A percentile compares a stretch with the other conserved stretches of the same genome.
phyloP scores from a whole-genome alignment of 2,888 invertebrate species.

The Lissonota sp. region DNA sequence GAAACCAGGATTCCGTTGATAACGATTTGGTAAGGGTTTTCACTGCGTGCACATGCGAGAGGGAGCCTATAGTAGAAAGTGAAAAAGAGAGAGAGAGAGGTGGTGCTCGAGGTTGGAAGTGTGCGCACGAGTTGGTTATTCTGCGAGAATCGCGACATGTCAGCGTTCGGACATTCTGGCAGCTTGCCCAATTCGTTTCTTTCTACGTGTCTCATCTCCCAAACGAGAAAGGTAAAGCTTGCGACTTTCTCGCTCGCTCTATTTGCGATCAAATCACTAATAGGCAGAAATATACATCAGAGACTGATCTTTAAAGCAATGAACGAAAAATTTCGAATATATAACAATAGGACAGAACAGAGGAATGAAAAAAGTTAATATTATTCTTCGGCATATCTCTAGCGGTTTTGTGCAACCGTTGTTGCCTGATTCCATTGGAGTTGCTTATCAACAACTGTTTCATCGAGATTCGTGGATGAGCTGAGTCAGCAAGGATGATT shows the following conservation, averaged over 20 bases:
- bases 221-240: conserved; percentile 2
- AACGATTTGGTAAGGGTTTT: conserved; percentile 56
- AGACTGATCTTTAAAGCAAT: conserved; percentile 1
- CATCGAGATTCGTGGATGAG: too few relatives aligned
- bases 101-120: conserved; percentile 23
- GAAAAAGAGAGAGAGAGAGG: not conserved
- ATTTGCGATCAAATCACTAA: not conserved
- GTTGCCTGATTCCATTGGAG: too few relatives aligned
- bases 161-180: conserved; percentile 50
- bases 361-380: too few relatives aligned
- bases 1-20: conserved; percentile 51
- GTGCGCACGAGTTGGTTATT: not conserved
- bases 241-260: conserved; percentile 18
- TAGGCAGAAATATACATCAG: not conserved
- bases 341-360: too few relatives aligned
- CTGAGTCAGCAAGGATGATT: too few relatives aligned
- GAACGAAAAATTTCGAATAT: not conserved
- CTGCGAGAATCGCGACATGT: conserved; percentile 34
- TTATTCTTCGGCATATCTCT: too few relatives aligned
- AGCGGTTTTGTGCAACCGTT: too few relatives aligned
- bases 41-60: not conserved
- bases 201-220: conserved; percentile 3
- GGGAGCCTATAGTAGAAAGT: conserved; percentile 1
- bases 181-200: conserved; percentile 26
- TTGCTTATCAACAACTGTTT: too few relatives aligned